A percentile compares a stretch with the other conserved stretches of the same genome.
These are phyloP conservation scores for Eumacrocentrus americanus DNA, from an alignment of 2,888 invertebrate species.

Conservation along the genomic window DNA sequence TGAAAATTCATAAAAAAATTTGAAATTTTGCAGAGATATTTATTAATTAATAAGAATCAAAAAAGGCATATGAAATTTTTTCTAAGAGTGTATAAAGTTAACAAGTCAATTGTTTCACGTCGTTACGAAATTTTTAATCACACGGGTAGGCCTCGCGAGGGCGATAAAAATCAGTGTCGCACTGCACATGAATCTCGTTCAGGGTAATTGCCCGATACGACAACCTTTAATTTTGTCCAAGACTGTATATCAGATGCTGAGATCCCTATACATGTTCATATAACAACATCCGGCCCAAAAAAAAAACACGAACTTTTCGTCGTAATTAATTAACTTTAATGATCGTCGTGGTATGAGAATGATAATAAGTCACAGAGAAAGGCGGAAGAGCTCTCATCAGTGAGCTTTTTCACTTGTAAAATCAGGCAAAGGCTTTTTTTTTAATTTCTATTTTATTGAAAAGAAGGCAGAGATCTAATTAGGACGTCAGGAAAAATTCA, in stretches of 20 bases:
- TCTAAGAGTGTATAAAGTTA: neutral
- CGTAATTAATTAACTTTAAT: constrained; percentile 12
- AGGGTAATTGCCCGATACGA: constrained; percentile 8
- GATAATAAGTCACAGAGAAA: neutral
- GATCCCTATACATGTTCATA: neutral
- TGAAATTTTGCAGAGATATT: neutral
- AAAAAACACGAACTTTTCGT: constrained; percentile 2
- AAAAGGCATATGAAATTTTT: neutral
- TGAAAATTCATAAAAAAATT: neutral
- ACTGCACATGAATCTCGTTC: neutral
- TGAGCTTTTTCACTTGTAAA: neutral
- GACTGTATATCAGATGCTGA: neutral
- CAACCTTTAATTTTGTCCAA: constrained; percentile 1
- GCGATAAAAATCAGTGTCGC: constrained; percentile 29
- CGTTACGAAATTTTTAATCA: constrained; percentile 3
- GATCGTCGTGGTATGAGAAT: neutral
- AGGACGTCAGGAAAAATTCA: neutral
- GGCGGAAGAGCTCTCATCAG: constrained; percentile 6
- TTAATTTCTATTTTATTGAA: neutral
- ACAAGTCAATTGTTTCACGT: constrained; percentile 26
- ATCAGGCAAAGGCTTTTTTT: neutral
- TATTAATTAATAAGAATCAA: neutral
- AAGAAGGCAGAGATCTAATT: neutral
- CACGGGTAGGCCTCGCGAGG: constrained; percentile 37
- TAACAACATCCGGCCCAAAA: constrained; percentile 6